These are phyloP conservation scores for Eupithecia vulgata DNA, from an alignment of 2,888 invertebrate species.

Conservation along the genomic window DNA sequence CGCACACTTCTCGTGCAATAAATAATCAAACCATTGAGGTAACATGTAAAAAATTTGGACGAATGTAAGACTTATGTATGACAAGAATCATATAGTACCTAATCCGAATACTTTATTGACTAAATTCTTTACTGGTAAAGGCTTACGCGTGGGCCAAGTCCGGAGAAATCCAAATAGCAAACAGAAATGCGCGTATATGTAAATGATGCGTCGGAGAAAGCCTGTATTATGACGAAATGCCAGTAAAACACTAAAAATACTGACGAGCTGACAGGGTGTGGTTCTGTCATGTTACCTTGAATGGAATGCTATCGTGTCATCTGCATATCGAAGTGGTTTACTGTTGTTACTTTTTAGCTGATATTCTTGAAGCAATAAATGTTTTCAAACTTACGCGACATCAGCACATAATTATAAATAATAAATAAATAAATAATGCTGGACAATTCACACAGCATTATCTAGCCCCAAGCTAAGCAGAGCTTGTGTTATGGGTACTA, in stretches of 20 bases:
- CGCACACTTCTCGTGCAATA: too few relatives aligned
- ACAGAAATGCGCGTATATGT: constrained; percentile 75
- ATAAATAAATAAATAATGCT: too few relatives aligned
- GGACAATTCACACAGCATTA: too few relatives aligned
- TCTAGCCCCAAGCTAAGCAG: too few relatives aligned
- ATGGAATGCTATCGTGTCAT: constrained; percentile 27
- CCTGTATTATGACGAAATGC: constrained; percentile 69
- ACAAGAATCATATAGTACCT: not conserved
- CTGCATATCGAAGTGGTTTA: not conserved
- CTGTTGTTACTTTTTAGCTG: not conserved
- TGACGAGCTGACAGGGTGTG: constrained; percentile 60
- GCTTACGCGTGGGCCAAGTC: constrained; percentile 35
- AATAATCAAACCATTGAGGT: too few relatives aligned
- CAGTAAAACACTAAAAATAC: constrained; percentile 64
- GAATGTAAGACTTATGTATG: too few relatives aligned
- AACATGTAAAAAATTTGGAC: too few relatives aligned
- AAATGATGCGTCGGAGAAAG: constrained; percentile 77
- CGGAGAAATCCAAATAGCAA: constrained; percentile 76
- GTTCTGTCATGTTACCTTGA: constrained; percentile 35
- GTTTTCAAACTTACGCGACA: too few relatives aligned
- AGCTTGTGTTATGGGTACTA: too few relatives aligned
- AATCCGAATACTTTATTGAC: not conserved
- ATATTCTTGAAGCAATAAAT: too few relatives aligned
- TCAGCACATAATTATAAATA: too few relatives aligned
- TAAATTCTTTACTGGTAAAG: not conserved